Percentiles rank a stretch among this genome's conserved stretches.
These are phyloP conservation scores for Ammospiza maritima DNA, from an alignment of 2,797 vertebrate species.

Conservation along the genomic window DNA sequence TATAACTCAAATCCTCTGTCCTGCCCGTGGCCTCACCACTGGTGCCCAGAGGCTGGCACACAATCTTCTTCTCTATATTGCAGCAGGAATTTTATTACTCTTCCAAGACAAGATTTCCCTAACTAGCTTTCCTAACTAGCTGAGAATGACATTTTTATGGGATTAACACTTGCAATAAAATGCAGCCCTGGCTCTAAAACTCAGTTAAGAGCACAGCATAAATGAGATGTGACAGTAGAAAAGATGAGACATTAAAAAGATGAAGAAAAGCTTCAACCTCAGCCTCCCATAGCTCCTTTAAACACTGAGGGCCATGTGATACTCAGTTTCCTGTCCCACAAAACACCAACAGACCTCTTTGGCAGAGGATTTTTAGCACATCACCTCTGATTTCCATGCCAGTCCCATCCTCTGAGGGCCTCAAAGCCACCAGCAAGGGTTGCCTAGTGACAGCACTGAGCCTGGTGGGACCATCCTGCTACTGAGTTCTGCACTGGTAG, in stretches of 20 bases:
- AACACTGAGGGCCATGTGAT: neutral
- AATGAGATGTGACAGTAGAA: neutral
- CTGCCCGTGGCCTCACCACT: neutral
- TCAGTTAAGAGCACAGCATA: neutral
- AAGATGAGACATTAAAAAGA: neutral
- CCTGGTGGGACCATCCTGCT: slow-evolving; percentile 37
- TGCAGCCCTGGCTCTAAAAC: neutral
- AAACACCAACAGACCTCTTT: neutral
- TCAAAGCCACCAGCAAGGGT: neutral
- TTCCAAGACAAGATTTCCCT: neutral
- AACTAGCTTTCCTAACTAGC: neutral
- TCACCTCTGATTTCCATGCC: neutral
- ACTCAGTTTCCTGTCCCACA: neutral
- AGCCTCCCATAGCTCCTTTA: neutral
- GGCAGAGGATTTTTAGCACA: neutral
- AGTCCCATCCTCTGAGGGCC: neutral
- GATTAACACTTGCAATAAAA: neutral
- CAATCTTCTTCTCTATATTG: neutral
- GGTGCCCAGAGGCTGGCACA: neutral
- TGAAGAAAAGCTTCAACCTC: neutral
- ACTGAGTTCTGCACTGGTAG: neutral
- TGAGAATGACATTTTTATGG: neutral
- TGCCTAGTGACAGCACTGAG: slow-evolving; percentile 49
- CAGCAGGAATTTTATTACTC: neutral
- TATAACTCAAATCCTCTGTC: neutral